Conservation (phyloP, 2,888 invertebrate species). For the Dimorphilus gyrociliatus region DNA sequence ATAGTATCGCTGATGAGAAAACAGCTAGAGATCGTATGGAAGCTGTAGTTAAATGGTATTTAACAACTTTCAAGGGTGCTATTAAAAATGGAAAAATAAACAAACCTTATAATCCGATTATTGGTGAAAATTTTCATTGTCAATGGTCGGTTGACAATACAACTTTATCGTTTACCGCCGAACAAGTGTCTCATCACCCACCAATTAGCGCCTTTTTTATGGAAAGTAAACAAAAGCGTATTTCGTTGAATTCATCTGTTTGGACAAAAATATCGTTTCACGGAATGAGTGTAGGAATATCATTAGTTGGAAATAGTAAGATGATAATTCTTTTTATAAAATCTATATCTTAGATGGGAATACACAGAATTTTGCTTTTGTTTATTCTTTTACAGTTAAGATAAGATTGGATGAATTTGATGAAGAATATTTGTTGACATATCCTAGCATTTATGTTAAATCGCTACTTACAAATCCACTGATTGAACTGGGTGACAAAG, state of each 20-base stretch:
- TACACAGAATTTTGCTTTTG: not conserved
- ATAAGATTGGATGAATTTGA: conserved; percentile 22
- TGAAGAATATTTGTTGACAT: conserved; percentile 39
- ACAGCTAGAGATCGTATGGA: conserved; percentile 37
- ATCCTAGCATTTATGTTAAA: conserved; percentile 41
- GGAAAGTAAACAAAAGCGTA: conserved; percentile 38
- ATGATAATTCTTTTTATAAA: no score
- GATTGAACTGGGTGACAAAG: conserved; percentile 41
- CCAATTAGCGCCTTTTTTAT: conserved; percentile 42
- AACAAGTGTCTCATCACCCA: conserved; percentile 43
- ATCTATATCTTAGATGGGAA: no score
- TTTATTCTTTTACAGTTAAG: conserved; percentile 18
- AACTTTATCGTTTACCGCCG: conserved; percentile 34
- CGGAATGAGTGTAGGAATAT: conserved; percentile 42
- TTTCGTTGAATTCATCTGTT: conserved; percentile 39
- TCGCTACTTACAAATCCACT: conserved; percentile 42
- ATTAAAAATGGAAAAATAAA: no score
- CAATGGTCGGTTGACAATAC: conserved; percentile 32
- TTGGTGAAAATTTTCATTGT: conserved; percentile 43
- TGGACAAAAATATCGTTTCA: conserved; percentile 42
- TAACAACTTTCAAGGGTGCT: conserved; percentile 40
- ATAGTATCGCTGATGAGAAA: no score
- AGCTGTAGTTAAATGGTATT: conserved; percentile 40
- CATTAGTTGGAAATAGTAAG: conserved; percentile 39
- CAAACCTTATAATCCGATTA: conserved; percentile 44